Conservation (phyloP, 2,797 vertebrate genomes). For the Telmatherina bonti region DNA sequence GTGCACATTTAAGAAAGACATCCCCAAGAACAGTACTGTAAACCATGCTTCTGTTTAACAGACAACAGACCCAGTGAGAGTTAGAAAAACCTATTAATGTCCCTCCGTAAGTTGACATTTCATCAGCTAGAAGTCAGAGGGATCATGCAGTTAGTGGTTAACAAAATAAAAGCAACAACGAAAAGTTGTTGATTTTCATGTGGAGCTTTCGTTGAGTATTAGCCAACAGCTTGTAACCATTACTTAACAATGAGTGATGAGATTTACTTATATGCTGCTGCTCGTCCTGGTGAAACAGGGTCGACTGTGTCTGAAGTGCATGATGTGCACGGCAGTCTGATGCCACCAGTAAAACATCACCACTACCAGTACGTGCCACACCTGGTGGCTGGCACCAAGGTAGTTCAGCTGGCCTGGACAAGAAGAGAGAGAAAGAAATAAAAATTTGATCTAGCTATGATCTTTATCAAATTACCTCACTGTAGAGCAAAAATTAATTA, state of each 20-base stretch:
- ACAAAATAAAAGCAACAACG: constrained; percentile 15
- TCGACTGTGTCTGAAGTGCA: constrained; percentile 93
- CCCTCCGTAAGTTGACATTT: not conserved
- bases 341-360: constrained; percentile 99
- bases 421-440: not conserved
- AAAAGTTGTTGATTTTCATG: not conserved
- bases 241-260: not conserved
- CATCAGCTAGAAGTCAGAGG: not conserved
- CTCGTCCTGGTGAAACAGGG: constrained; percentile 79
- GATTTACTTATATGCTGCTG: constrained; percentile 67
- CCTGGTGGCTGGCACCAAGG: constrained; percentile 96
- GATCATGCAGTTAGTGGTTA: constrained; percentile 13
- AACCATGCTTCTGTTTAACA: not conserved
- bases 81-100: not conserved
- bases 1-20: not conserved
- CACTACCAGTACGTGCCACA: constrained; percentile 98
- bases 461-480: not conserved
- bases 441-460: not conserved
- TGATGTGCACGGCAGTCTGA: constrained; percentile 93
- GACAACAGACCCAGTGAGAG: not conserved
- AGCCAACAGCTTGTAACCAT: not conserved
- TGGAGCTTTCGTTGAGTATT: not conserved
- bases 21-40: not conserved
- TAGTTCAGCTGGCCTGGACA: constrained; percentile 95
- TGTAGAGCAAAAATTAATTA: not conserved